Evolutionary conservation across 2,888 invertebrate species (phyloP), one percentile per base, ranked within the genome.

Genomic region (Metacarcinus magister): DNA sequence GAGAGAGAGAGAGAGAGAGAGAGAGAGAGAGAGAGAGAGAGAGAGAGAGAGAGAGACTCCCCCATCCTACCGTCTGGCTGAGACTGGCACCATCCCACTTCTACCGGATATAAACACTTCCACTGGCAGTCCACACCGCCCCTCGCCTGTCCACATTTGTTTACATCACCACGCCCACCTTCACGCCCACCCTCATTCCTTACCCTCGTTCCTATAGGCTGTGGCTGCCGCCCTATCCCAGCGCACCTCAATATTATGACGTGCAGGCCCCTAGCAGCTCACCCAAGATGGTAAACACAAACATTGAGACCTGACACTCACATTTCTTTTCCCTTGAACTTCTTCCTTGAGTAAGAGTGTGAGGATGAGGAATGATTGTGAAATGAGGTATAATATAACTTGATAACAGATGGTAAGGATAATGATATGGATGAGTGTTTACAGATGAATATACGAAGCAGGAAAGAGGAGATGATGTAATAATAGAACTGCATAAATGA

Each of bases 1-100:
- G 87, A 87, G 87, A 87, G 87, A 87, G 87, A 87, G 87, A 87
- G 87, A 87, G 87, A 87, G 87, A 87, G 87, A 87, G 87, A 87
- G 87, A 87, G 87, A 87, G 87, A 87, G 87, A 87, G 87, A 87
- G 32, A 39, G 39, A 87, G 87, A 19, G 39, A 87, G 87, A 87
- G 39, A 87, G 87, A 87, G 39, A 87, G 87, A 87, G 13, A 39
- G 87, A 87, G 39, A 1, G 87, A 60, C 60, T 7, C 75, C 23
- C 75, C 75, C 39, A 39, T 39, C 39, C 39, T 87, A 75, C 75
- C 75, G 7, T 75, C 75, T 23, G 75, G 23, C 75, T 75, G n/a
- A n/a, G 75, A 75, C 75, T 75, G n/a, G 28, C 75, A 75, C 75
- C 75, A 75, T 28, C n/a, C 75, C 87, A 87, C 87, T 87, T 39